These are phyloP conservation scores for Adelosebastes latens DNA, from an alignment of 2,797 vertebrate species.

Conservation along the genomic window DNA sequence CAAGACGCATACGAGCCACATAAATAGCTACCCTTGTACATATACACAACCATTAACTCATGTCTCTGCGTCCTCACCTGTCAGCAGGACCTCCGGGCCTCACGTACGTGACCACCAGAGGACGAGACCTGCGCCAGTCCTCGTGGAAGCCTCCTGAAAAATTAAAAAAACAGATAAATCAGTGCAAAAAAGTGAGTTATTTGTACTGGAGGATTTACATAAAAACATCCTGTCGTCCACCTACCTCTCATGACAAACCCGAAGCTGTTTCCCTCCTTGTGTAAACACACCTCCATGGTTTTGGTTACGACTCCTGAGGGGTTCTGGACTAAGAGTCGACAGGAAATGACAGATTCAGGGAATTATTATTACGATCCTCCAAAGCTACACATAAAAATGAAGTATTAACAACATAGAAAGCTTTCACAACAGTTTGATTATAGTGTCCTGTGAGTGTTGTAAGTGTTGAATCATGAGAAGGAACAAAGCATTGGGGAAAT, in stretches of 20 bases:
- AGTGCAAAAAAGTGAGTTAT: not conserved
- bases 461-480: not conserved
- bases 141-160: constrained; percentile 94
- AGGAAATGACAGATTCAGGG: not conserved
- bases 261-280: constrained; percentile 98
- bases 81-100: constrained; percentile 95
- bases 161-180: not conserved
- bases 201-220: not conserved
- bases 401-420: not conserved
- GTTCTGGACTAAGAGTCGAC: constrained; percentile 85
- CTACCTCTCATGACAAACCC: constrained; percentile 97
- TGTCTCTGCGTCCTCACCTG: constrained; percentile 83
- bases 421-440: not conserved
- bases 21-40: constrained; percentile 7
- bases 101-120: constrained; percentile 91
- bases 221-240: not conserved
- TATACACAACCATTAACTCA: not conserved
- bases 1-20: constrained; percentile 2
- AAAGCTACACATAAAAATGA: not conserved
- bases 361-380: not conserved
- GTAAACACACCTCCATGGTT: constrained; percentile 93
- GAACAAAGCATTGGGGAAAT: not conserved
- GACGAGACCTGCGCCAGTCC: constrained; percentile 94
- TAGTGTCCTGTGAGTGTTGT: not conserved
- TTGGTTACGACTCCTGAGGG: constrained; percentile 90